A percentile compares a stretch with the other conserved stretches of the same genome.
phyloP scores from a whole-genome alignment of 1,140 invertebrate genomes.

The Aleiodes sp. region DNA sequence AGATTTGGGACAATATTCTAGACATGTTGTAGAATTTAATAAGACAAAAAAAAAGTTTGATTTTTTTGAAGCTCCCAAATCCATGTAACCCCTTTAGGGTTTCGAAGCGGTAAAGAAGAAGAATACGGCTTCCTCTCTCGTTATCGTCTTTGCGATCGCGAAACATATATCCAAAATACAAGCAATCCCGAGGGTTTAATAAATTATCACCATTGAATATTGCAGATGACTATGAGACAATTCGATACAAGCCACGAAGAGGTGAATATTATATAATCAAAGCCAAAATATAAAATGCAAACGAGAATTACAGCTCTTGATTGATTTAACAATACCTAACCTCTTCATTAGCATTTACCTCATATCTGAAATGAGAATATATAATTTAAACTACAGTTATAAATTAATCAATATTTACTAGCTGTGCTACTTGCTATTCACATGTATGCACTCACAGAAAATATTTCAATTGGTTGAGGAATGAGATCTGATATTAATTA shows the following conservation, averaged over 20 bases:
- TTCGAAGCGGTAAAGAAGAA: too few relatives aligned
- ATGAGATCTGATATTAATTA: slow-evolving; percentile 9
- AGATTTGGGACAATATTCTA: too few relatives aligned
- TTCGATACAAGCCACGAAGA: slow-evolving; percentile 86
- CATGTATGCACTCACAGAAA: not conserved
- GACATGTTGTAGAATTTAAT: too few relatives aligned
- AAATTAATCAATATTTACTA: too few relatives aligned
- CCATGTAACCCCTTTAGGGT: too few relatives aligned
- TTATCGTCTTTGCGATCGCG: too few relatives aligned
- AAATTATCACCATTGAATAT: slow-evolving; percentile 49
- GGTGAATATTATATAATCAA: slow-evolving; percentile 72
- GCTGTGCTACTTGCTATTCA: not conserved
- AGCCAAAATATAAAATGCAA: slow-evolving; percentile 12
- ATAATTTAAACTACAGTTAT: not conserved
- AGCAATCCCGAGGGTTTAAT: too few relatives aligned
- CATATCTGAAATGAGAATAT: not conserved
- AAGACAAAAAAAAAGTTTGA: too few relatives aligned
- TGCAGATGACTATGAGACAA: slow-evolving; percentile 88
- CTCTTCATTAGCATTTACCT: slow-evolving; percentile 25
- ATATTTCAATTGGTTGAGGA: not conserved
- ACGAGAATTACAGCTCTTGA: slow-evolving; percentile 26
- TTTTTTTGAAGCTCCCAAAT: too few relatives aligned
- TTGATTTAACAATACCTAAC: slow-evolving; percentile 20
- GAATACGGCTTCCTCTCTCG: too few relatives aligned
- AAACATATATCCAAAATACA: too few relatives aligned